Evolutionary conservation across 1,140 invertebrate genomes (phyloP).

Genomic region (Tyrophagus putrescentiae): DNA sequence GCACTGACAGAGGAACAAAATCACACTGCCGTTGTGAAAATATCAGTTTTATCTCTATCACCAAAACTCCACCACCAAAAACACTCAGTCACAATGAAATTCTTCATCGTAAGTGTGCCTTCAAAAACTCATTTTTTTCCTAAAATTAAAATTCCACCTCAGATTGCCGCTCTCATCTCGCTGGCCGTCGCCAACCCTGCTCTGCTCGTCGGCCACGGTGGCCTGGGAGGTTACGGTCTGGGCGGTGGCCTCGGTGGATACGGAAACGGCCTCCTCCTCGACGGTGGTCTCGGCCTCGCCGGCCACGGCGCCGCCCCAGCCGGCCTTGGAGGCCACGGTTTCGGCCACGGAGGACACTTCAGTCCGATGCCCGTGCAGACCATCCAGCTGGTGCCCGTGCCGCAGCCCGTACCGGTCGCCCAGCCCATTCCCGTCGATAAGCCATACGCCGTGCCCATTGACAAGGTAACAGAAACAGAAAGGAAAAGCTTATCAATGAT

Average conservation of each 20-base stretch:
- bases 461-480: too few species aligned
- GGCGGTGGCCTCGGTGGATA: too few species aligned
- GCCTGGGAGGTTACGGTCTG: too few species aligned
- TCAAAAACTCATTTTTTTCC: too few species aligned
- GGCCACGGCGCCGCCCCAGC: neutral
- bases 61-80: too few species aligned
- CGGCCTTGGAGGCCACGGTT: neutral
- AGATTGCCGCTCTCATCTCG: neutral
- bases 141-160: too few species aligned
- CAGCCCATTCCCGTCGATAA: slow-evolving; percentile 2
- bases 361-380: neutral
- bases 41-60: too few species aligned
- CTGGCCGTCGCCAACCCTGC: neutral
- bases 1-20: too few species aligned
- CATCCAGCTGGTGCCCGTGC: neutral
- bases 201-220: neutral
- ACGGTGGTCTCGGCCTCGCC: neutral
- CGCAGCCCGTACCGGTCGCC: neutral
- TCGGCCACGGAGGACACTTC: neutral
- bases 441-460: neutral
- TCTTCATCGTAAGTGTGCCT: slow-evolving; percentile 6
- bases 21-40: too few species aligned
- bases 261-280: neutral
- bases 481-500: neutral
- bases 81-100: slow-evolving; percentile 7